Conservation (phyloP, 2,888 invertebrate species). For the Aromia moschata region DNA sequence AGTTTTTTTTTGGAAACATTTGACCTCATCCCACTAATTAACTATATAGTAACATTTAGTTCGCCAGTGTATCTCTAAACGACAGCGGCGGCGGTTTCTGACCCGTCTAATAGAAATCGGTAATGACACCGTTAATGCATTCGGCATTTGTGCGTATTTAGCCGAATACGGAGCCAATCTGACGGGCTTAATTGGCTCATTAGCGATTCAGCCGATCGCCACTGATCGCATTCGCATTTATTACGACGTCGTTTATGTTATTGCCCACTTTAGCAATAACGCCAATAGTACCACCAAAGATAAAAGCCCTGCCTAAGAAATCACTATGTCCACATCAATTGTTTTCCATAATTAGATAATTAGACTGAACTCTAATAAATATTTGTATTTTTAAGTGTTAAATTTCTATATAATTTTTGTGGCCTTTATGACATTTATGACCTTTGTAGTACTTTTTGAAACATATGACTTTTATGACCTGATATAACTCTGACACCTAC, state of each 20-base stretch:
- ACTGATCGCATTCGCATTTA: conserved; percentile 45
- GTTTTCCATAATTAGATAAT: no score
- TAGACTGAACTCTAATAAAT: no score
- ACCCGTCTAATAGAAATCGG: conserved; percentile 43
- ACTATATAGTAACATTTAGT: no score
- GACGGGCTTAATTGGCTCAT: conserved; percentile 50
- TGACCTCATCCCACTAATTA: no score
- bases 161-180: conserved; percentile 44
- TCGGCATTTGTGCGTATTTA: conserved; percentile 41
- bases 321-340: not conserved
- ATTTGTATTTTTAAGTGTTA: no score
- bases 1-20: no score
- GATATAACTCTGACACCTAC: no score
- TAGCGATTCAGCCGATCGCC: conserved; percentile 41
- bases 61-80: conserved; percentile 26
- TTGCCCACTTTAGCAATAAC: conserved; percentile 26
- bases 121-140: conserved; percentile 35
- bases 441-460: no score
- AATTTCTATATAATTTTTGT: no score
- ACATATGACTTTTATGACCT: no score
- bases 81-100: conserved; percentile 2
- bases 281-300: no score
- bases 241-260: conserved; percentile 36
- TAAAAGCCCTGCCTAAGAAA: not conserved
- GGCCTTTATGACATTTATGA: no score